Conservation (phyloP, 1,140 invertebrate species). For the Cotesia vestalis region DNA sequence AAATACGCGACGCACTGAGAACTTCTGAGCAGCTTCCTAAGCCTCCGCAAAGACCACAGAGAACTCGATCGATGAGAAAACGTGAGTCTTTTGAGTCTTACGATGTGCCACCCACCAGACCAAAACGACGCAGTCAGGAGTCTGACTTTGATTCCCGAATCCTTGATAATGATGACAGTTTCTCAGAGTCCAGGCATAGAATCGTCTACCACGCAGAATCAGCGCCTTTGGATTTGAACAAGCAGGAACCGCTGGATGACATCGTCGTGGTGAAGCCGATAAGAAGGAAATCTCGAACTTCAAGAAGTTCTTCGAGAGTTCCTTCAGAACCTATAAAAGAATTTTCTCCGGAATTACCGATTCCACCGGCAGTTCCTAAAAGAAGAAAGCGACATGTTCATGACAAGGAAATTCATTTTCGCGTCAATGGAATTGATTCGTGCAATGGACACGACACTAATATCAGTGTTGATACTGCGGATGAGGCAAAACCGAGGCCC, state of each 20-base stretch:
- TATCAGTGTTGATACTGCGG: no score
- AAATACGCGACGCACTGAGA: slow-evolving; percentile 81
- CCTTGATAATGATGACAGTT: slow-evolving; percentile 42
- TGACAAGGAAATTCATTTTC: background rate
- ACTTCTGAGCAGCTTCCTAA: slow-evolving; percentile 65
- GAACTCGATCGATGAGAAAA: slow-evolving; percentile 55
- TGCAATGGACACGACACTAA: slow-evolving; percentile 39
- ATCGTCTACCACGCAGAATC: slow-evolving; percentile 59
- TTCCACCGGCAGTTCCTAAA: slow-evolving; percentile 21
- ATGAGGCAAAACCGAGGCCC: background rate
- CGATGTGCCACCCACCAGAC: slow-evolving; percentile 47
- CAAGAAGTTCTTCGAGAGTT: slow-evolving; percentile 44
- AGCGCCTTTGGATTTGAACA: slow-evolving; percentile 25
- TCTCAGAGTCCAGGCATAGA: slow-evolving; percentile 49
- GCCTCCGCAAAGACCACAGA: slow-evolving; percentile 53
- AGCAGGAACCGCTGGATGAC: slow-evolving; percentile 54
- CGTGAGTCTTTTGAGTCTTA: slow-evolving; percentile 48
- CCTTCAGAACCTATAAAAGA: slow-evolving; percentile 36
- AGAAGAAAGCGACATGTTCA: slow-evolving; percentile 33
- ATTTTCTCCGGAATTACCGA: slow-evolving; percentile 7
- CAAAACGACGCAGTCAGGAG: slow-evolving; percentile 59
- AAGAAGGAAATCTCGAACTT: slow-evolving; percentile 56
- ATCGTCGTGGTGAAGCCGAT: slow-evolving; percentile 61
- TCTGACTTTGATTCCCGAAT: slow-evolving; percentile 46
- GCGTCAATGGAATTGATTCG: slow-evolving; percentile 40